Conservation (phyloP, 1,140 invertebrate species). For the Neotoxoptera formosana region DNA sequence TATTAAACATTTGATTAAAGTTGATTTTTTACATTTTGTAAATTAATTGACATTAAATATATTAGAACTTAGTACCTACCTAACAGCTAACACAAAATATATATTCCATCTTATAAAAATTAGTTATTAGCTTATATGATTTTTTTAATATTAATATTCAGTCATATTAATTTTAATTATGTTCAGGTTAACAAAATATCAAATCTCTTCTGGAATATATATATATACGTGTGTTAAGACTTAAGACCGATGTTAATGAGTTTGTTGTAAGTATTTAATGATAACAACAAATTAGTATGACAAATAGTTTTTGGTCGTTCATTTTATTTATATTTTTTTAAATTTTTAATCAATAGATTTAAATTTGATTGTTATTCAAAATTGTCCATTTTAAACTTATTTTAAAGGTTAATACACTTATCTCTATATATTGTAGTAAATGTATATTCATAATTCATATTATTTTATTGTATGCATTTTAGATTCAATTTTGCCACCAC, state of each 20-base stretch:
- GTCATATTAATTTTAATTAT: no score
- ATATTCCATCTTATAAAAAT: not conserved
- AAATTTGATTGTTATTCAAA: not conserved
- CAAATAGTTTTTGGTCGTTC: not conserved
- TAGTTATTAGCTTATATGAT: no score
- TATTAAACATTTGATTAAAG: not conserved
- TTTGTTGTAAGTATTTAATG: not conserved
- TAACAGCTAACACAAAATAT: no score
- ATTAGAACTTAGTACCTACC: not conserved
- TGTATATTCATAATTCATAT: not conserved
- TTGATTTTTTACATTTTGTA: not conserved
- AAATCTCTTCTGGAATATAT: no score
- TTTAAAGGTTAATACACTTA: not conserved
- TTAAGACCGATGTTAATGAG: not conserved
- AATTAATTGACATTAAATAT: not conserved
- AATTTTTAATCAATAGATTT: not conserved
- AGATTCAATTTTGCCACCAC: conserved; percentile 43
- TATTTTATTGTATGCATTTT: not conserved
- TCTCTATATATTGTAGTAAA: not conserved
- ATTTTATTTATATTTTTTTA: not conserved
- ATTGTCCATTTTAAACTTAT: not conserved
- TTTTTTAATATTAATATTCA: no score
- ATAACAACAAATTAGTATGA: not conserved
- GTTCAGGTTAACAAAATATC: not conserved
- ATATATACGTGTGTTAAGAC: not conserved